phyloP scores from a whole-genome alignment of 2,113 vertebrate genomes.

The Ciconia boyciana region DNA sequence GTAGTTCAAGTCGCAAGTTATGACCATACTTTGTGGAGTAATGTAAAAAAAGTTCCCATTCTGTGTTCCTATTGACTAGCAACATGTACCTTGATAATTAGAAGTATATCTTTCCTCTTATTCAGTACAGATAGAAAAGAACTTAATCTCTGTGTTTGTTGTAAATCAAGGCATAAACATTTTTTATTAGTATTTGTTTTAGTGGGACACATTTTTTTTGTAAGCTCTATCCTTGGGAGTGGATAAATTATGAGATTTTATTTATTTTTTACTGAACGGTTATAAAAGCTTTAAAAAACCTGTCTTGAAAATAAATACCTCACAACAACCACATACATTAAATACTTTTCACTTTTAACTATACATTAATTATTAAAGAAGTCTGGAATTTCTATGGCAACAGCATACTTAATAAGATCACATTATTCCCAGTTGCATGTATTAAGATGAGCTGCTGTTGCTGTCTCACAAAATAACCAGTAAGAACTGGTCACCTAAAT shows the following conservation, averaged over 20 bases:
- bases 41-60: neutral
- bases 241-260: neutral
- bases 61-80: neutral
- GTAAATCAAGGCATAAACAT: neutral
- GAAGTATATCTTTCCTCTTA: neutral
- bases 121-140: neutral
- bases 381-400: constrained; percentile 54
- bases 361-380: constrained; percentile 61
- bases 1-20: neutral
- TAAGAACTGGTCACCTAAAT: neutral
- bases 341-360: constrained; percentile 47
- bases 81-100: neutral
- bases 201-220: neutral
- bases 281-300: neutral
- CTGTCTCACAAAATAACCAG: neutral
- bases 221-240: neutral
- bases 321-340: neutral
- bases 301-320: constrained; percentile 4
- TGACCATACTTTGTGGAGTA: neutral
- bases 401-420: neutral
- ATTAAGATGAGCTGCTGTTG: neutral
- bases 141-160: neutral
- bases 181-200: neutral
- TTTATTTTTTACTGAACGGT: neutral
- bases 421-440: neutral